Evolutionary conservation across 2,113 vertebrate species (phyloP).

Genomic region (Sylvia atricapilla): DNA sequence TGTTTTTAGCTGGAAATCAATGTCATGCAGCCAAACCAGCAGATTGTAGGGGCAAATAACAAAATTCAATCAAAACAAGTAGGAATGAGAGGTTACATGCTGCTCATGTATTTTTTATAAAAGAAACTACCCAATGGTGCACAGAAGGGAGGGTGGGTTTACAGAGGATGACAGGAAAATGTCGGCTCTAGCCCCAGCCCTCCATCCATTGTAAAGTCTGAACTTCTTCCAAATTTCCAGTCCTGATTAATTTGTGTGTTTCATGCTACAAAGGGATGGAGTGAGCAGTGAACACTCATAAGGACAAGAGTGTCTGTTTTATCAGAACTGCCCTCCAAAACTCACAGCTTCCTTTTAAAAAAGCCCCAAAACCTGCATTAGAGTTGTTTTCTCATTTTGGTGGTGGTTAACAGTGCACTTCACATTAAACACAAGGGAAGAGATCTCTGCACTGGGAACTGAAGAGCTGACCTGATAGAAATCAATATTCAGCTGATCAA

Average conservation of each 20-base stretch:
- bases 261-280: neutral
- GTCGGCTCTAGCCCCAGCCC: neutral
- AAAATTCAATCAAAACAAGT: neutral
- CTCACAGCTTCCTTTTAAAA: neutral
- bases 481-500: neutral
- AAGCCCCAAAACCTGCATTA: rapidly evolving
- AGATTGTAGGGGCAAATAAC: neutral
- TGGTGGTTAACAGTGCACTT: neutral
- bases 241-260: neutral
- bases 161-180: neutral
- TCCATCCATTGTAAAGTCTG: neutral
- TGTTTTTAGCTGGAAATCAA: neutral
- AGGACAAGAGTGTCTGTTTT: neutral
- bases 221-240: neutral
- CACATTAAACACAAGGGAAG: neutral
- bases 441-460: neutral
- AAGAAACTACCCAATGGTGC: neutral
- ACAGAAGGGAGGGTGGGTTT: neutral
- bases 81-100: neutral
- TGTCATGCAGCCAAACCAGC: neutral
- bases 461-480: neutral
- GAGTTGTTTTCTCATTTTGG: neutral
- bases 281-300: neutral
- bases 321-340: neutral
- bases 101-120: neutral